A percentile compares a stretch with the other conserved stretches of the same genome.
These are phyloP conservation scores for Babyrousa celebensis DNA, from an alignment of 2,797 vertebrate species.

Conservation along the genomic window DNA sequence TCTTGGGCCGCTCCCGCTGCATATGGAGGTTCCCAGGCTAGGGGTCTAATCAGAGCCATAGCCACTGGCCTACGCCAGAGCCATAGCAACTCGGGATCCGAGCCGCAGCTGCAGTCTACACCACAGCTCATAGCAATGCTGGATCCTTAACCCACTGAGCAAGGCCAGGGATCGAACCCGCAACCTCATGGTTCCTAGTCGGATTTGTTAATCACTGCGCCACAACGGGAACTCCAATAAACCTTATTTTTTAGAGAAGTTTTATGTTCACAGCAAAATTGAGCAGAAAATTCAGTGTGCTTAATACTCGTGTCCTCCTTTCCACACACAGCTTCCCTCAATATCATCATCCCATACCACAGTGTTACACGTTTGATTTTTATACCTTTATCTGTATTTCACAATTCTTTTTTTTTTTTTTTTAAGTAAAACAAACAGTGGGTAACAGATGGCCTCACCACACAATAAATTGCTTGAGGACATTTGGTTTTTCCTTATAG, in stretches of 20 bases:
- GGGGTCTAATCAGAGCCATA: too few relatives aligned
- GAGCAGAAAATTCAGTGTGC: background rate
- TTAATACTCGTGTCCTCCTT: background rate
- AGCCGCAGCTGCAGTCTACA: too few relatives aligned
- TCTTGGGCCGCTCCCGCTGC: too few relatives aligned
- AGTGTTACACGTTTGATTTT: background rate
- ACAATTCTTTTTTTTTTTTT: background rate
- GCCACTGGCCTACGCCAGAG: too few relatives aligned
- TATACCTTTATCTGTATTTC: background rate
- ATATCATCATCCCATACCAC: background rate
- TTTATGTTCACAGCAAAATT: constrained; percentile 17
- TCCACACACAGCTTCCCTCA: background rate
- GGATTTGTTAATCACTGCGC: too few relatives aligned
- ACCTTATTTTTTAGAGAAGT: background rate
- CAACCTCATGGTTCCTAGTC: too few relatives aligned
- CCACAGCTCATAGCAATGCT: too few relatives aligned
- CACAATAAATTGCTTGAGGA: background rate
- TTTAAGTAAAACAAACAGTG: background rate
- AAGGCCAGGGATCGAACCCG: too few relatives aligned
- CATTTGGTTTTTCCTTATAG: background rate
- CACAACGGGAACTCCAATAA: too few relatives aligned
- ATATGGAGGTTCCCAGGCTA: too few relatives aligned
- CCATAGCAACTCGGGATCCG: too few relatives aligned
- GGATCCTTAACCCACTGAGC: too few relatives aligned
- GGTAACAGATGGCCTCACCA: background rate